Evolutionary conservation across 2,797 vertebrate species (phyloP).

Genomic region (Calcarius lapponicus): DNA sequence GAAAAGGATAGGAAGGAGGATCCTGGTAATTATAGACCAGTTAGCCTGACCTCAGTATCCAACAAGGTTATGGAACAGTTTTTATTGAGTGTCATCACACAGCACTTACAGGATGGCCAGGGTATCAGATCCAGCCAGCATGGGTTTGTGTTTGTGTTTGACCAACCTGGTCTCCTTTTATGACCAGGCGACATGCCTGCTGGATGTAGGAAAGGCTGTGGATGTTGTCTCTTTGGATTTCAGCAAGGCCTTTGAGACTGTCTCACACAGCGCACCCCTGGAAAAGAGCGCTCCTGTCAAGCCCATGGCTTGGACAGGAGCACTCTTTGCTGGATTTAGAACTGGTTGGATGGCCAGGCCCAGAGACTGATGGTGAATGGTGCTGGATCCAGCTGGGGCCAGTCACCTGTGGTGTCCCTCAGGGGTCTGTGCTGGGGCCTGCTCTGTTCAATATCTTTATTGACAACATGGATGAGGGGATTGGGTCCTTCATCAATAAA

Average conservation of each 20-base stretch:
- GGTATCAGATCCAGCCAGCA: not conserved
- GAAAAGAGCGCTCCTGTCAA: not conserved
- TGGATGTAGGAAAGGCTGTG: not conserved
- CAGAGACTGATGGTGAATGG: not conserved
- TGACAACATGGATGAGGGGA: not conserved
- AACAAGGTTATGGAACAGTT: not conserved
- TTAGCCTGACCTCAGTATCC: not conserved
- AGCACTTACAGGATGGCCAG: not conserved
- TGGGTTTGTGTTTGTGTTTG: not conserved
- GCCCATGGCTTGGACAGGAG: not conserved
- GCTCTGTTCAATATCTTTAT: not conserved
- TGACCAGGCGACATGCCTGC: accelerated
- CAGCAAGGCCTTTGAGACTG: too few relatives aligned
- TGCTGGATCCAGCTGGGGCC: not conserved
- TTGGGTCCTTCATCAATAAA: not conserved
- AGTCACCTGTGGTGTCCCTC: not conserved
- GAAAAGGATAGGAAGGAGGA: not conserved
- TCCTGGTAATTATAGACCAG: not conserved
- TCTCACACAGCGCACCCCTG: not conserved
- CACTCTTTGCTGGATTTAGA: not conserved
- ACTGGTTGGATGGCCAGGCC: not conserved
- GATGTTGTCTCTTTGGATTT: not conserved
- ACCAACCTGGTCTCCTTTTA: not conserved
- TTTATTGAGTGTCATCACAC: not conserved
- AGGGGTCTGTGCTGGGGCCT: not conserved